phyloP scores from a whole-genome alignment of 1,140 invertebrate species.

The Globodera ellingtonae region DNA sequence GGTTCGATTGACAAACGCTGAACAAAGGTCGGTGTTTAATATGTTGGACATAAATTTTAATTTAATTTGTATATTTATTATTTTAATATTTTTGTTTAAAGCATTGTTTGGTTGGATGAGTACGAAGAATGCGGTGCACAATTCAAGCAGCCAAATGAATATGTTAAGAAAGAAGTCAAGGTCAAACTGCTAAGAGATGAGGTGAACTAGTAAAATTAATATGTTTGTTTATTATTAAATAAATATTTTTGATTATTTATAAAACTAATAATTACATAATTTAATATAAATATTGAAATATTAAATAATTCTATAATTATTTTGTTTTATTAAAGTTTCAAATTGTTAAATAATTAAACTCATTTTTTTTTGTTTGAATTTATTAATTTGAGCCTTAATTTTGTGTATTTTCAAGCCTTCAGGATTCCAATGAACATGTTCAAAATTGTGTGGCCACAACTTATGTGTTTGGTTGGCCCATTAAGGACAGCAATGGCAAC shows the following conservation, averaged over 20 bases:
- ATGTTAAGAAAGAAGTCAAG: constrained; percentile 15
- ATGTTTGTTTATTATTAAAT: not conserved
- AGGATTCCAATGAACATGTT: not conserved
- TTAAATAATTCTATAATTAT: not conserved
- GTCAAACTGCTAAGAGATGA: not conserved
- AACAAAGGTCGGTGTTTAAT: not conserved
- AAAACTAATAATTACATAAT: too few relatives aligned
- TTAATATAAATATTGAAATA: not conserved
- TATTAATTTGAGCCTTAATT: too few relatives aligned
- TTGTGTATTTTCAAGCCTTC: not conserved
- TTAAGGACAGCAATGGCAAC: constrained; percentile 5
- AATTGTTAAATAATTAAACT: not conserved
- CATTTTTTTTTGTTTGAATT: too few relatives aligned
- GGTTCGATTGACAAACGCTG: not conserved
- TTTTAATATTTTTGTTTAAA: not conserved
- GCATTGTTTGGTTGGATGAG: constrained; percentile 13
- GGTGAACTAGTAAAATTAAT: not conserved
- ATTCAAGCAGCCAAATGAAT: constrained; percentile 17
- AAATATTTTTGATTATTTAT: too few relatives aligned
- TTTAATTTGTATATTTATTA: not conserved
- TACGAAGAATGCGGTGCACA: constrained; percentile 24
- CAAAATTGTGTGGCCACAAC: not conserved
- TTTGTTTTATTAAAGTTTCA: not conserved
- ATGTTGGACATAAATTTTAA: not conserved
- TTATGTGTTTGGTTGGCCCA: constrained; percentile 20